Evolutionary conservation across 1,140 invertebrate genomes (phyloP).

Genomic region (Heliconius nattereri): DNA sequence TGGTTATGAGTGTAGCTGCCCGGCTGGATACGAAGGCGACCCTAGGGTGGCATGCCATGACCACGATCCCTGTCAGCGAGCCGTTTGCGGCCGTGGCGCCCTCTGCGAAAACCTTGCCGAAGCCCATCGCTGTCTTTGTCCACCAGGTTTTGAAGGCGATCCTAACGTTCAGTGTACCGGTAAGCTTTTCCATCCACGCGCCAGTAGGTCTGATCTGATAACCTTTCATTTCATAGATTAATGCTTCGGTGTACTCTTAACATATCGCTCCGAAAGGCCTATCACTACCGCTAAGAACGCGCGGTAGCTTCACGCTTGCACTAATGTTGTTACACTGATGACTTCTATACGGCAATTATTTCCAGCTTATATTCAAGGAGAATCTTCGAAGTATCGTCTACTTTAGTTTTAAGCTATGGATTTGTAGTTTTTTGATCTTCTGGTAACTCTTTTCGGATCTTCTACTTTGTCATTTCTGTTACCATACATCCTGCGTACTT

Average conservation of each 20-base stretch:
- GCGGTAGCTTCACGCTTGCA: slow-evolving; percentile 74
- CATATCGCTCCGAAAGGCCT: slow-evolving; percentile 54
- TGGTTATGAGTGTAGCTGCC: slow-evolving; percentile 91
- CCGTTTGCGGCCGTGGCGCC: slow-evolving; percentile 89
- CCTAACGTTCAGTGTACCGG: slow-evolving; percentile 85
- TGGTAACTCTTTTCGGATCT: slow-evolving; percentile 24
- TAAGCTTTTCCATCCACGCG: slow-evolving; percentile 90
- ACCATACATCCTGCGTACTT: slow-evolving; percentile 54
- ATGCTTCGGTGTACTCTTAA: slow-evolving; percentile 60
- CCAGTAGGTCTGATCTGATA: slow-evolving; percentile 75
- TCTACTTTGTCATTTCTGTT: slow-evolving; percentile 44
- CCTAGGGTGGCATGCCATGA: slow-evolving; percentile 86
- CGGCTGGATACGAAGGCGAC: slow-evolving; percentile 89
- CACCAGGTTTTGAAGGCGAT: slow-evolving; percentile 89
- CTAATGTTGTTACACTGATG: slow-evolving; percentile 56
- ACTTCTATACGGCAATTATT: slow-evolving; percentile 44
- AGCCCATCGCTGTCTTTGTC: slow-evolving; percentile 90
- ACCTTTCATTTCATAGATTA: slow-evolving; percentile 56
- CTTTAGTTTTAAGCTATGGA: background rate
- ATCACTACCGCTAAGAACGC: slow-evolving; percentile 61
- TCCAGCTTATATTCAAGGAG: slow-evolving; percentile 45
- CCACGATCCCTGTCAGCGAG: slow-evolving; percentile 89
- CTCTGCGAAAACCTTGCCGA: slow-evolving; percentile 90
- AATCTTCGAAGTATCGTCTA: slow-evolving; percentile 9
- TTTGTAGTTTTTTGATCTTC: background rate